Conservation (phyloP, 2,797 vertebrate species). For the Pangasius sanitwongsei region DNA sequence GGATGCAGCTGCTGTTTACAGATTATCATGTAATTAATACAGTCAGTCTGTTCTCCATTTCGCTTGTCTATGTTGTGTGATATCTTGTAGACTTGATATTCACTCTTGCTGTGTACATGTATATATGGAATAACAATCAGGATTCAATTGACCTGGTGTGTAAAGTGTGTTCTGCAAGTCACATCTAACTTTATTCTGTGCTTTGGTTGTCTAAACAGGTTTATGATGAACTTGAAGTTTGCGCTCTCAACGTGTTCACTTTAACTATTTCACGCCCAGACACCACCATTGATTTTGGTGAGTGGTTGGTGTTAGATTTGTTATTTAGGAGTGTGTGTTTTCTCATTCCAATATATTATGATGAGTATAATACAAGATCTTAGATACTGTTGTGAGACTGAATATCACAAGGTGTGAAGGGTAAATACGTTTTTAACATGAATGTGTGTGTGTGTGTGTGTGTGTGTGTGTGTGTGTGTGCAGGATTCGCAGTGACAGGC, state of each 20-base stretch:
- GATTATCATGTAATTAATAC: background rate
- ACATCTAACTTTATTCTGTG: background rate
- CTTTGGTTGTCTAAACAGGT: constrained; percentile 55
- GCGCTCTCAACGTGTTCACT: constrained; percentile 53
- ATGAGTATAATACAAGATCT: background rate
- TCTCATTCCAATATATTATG: too few relatives aligned
- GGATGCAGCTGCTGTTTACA: background rate
- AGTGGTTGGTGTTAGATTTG: constrained; percentile 37
- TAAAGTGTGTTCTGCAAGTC: background rate
- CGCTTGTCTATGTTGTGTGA: background rate
- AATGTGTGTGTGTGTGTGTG: background rate
- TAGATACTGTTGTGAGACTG: background rate
- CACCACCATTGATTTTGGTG: constrained; percentile 66
- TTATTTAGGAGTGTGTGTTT: background rate
- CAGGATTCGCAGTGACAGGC: constrained; percentile 52
- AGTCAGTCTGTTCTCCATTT: background rate
- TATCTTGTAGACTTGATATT: background rate
- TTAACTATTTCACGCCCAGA: constrained; percentile 60
- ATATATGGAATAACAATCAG: background rate
- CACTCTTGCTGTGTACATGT: background rate
- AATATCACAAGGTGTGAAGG: background rate
- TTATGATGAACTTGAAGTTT: constrained; percentile 67
- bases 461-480: background rate
- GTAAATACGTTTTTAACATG: background rate
- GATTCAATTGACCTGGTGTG: background rate